Base-by-base conservation (phyloP, 2,113 vertebrate genomes). In the Perognathus longimembris region DNA sequence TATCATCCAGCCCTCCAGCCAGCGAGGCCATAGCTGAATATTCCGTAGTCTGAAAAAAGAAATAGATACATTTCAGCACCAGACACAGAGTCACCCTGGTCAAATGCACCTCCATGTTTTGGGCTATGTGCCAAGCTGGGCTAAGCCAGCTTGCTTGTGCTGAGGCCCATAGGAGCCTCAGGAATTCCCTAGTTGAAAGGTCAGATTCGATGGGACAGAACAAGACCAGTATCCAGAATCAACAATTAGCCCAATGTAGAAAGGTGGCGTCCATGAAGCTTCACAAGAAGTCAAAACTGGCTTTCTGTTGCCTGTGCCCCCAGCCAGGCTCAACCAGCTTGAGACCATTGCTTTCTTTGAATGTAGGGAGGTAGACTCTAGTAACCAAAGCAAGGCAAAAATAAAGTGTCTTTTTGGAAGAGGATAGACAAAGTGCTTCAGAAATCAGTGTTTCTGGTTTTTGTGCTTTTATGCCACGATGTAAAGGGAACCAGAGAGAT, bases 1-100 rank as follows among this genome's bases (percentile, higher is more conserved):
- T 99, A 96, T 99, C 99, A 0, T 99, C 99, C 97, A 99, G 97
- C 95, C 99, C 99, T n/a, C 99, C 98, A 69, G 99, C 98, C 97
- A 99, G 97, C 0, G 99, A 99, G 74, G 99, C 99, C 99, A 99
- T 99, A 92, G 99, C 97, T 30, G 99, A 99, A 89, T 99, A 99
- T 81, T 99, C 99, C 36, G 99, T 98, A 17, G 99, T 99, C 99
- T 99, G 97, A 26, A 81, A 93, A 95, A 97, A 94, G 94, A 91
- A 94, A 96, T 87, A 94, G 86, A 95, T 42, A 71, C 5, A 36
- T 80, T 94, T 98, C 78, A 98, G 83, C 0, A 0, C 54, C 1
- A 45, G 59, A 63, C 42, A 70, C 10, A 14, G 32, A 59, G 74
- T 67, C 34, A 80, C 26, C 80, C 50, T 38, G 22, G 34, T 69